These are phyloP conservation scores for Laupala kohalensis DNA, from an alignment of 1,140 invertebrate genomes.

Conservation along the genomic window DNA sequence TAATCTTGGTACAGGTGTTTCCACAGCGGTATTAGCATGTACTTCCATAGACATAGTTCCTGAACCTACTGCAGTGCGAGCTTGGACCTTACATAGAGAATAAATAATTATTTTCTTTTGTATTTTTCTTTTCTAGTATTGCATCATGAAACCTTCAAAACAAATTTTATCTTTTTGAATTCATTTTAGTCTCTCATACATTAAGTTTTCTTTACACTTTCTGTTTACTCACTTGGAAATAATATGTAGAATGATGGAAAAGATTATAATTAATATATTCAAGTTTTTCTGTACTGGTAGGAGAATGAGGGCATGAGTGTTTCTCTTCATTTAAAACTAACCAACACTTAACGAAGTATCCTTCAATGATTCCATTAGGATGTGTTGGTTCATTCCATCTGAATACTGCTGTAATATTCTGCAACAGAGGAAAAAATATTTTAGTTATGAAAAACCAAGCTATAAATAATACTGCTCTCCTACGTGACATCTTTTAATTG, in stretches of 20 bases:
- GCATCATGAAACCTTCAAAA: too few relatives aligned
- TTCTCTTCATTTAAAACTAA: constrained; percentile 24
- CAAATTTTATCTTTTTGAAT: too few relatives aligned
- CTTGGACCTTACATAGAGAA: constrained; percentile 51
- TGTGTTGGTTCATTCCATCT: constrained; percentile 63
- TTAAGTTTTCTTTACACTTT: too few relatives aligned
- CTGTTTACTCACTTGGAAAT: constrained; percentile 45
- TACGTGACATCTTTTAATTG: neutral
- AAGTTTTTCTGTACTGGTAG: constrained; percentile 22
- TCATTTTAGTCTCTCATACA: too few relatives aligned
- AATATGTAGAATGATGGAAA: constrained; percentile 49
- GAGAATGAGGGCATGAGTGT: constrained; percentile 22
- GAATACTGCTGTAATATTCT: constrained; percentile 23
- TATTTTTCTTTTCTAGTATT: neutral
- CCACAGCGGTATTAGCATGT: constrained; percentile 43
- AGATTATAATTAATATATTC: constrained; percentile 45
- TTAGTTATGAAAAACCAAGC: neutral
- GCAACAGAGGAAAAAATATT: constrained; percentile 10
- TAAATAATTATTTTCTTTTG: neutral
- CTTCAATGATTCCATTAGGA: constrained; percentile 57
- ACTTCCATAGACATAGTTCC: constrained; percentile 50
- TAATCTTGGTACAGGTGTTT: constrained; percentile 62
- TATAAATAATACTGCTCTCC: neutral
- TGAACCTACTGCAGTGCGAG: constrained; percentile 59
- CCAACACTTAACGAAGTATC: constrained; percentile 61